phyloP scores from a whole-genome alignment of 2,113 vertebrate species.

The Rhynchomys soricoides region DNA sequence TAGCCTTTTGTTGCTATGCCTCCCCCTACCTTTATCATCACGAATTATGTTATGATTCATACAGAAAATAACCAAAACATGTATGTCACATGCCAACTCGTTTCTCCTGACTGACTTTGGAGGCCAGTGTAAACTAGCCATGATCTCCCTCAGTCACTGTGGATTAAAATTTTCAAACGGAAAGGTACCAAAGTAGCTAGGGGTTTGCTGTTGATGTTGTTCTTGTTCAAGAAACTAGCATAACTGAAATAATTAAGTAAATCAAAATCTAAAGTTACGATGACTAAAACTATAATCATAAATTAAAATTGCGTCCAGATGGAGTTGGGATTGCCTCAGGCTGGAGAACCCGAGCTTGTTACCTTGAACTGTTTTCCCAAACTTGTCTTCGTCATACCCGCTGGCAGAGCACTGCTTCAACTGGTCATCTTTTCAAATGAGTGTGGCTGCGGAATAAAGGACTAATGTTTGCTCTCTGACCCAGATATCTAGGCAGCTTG shows the following conservation, averaged over 20 bases:
- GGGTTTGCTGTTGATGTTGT: not conserved
- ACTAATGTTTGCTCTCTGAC: constrained; percentile 17
- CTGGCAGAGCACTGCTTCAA: not conserved
- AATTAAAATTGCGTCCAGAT: constrained; percentile 13
- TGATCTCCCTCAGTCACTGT: not conserved
- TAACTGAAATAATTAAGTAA: constrained; percentile 14
- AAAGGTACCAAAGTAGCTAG: not conserved
- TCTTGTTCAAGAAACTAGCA: constrained; percentile 32
- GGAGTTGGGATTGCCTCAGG: not conserved
- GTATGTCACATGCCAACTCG: not conserved
- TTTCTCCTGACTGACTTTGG: not conserved
- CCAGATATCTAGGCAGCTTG: constrained; percentile 28
- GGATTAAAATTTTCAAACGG: not conserved
- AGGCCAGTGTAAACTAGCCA: not conserved
- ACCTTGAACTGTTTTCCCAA: constrained; percentile 40
- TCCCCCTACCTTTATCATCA: not conserved
- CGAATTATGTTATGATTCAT: too few species aligned
- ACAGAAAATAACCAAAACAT: not conserved
- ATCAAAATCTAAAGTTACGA: constrained; percentile 14
- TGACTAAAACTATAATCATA: constrained; percentile 41
- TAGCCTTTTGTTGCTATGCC: too few species aligned
- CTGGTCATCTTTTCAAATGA: constrained; percentile 35
- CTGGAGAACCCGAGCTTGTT: constrained; percentile 45
- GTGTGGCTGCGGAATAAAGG: not conserved
- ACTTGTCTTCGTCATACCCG: not conserved